phyloP scores from a whole-genome alignment of 2,888 invertebrate genomes.

The Synergus itoensis region DNA sequence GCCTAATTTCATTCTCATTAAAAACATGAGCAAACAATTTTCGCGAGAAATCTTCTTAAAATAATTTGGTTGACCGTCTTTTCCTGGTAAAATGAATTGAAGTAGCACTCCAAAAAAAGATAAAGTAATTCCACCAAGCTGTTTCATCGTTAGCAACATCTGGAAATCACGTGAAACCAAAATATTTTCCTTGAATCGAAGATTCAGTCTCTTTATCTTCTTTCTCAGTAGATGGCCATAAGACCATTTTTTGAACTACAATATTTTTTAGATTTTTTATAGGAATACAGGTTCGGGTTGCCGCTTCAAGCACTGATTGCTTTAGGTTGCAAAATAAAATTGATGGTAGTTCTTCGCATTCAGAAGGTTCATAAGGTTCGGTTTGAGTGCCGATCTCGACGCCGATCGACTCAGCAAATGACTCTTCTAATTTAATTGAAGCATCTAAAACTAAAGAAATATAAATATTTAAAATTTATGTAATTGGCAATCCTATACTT shows the following conservation, averaged over 20 bases:
- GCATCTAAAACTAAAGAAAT: neutral
- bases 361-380: neutral
- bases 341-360: neutral
- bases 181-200: neutral
- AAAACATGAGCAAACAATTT: constrained; percentile 45
- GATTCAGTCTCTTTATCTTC: neutral
- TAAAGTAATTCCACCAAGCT: constrained; percentile 40
- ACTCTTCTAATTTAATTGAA: neutral
- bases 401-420: neutral
- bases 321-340: neutral
- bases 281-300: neutral
- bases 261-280: neutral
- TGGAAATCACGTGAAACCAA: neutral
- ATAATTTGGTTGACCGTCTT: constrained; percentile 45
- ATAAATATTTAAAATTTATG: neutral
- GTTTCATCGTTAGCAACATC: neutral
- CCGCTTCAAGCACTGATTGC: neutral
- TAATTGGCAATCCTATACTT: neutral
- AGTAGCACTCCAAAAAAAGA: constrained; percentile 45
- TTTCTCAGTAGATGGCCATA: neutral
- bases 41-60: constrained; percentile 44
- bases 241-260: neutral
- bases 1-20: neutral
- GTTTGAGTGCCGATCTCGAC: neutral
- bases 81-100: constrained; percentile 44